Evolutionary conservation across 2,113 vertebrate genomes (phyloP).

Genomic region (Pantherophis guttatus): DNA sequence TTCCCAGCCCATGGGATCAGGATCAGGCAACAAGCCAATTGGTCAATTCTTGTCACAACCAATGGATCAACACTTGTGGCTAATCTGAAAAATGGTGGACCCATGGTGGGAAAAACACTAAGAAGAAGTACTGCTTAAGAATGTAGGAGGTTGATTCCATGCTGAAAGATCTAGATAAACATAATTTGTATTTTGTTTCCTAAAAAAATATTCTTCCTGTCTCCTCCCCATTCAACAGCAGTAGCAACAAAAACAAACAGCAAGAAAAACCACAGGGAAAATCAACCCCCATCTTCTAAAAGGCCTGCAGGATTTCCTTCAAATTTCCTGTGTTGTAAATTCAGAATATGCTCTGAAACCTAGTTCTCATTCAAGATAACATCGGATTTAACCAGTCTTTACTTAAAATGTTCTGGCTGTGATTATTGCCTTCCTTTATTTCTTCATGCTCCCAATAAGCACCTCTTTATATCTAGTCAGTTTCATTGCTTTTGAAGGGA

Average conservation of each 20-base stretch:
- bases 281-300: neutral
- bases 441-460: neutral
- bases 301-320: neutral
- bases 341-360: neutral
- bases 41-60: neutral
- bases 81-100: neutral
- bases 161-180: neutral
- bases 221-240: neutral
- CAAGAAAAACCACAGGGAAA: neutral
- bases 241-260: neutral
- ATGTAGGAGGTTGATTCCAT: neutral
- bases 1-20: neutral
- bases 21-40: neutral
- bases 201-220: neutral
- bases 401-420: neutral
- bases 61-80: neutral
- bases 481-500: neutral
- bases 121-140: neutral
- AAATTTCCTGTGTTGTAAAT: neutral
- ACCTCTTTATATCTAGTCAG: neutral
- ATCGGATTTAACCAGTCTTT: neutral
- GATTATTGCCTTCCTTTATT: neutral
- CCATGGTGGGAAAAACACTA: neutral
- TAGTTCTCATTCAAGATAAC: neutral
- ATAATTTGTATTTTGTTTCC: neutral